Base-by-base conservation (phyloP, 1,140 invertebrate species). In the Hydropsyche tenuis region DNA sequence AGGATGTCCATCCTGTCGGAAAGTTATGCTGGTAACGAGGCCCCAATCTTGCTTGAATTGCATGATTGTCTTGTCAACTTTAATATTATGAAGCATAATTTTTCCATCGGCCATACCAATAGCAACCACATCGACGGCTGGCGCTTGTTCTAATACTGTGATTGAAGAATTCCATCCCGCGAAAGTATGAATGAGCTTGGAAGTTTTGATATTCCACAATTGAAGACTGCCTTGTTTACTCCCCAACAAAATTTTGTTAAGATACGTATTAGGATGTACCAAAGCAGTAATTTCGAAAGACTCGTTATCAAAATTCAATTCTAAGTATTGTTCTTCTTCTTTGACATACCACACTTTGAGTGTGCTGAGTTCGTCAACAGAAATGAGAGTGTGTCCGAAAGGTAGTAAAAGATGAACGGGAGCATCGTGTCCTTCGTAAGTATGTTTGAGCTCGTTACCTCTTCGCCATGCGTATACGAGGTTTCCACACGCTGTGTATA, bases 171-270 rank as follows among this genome's bases (percentile, higher is more conserved):
- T 81, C 92, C 94, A 97, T 0, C 94, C 93, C 75, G 87, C 84
- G 80, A 98, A 96, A 0, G 89, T 89, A 80, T 93, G 92, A 62
- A 99, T 86, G 74, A 93, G 85, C 80, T 92, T 93, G 65, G 89
- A 87, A 77, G 89, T 90, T 69, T 91, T 91, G 3, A 99, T 84
- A 85, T 99, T 99, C 94, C 95, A 96, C 56, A 99, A 82, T 78
- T 98, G 94, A 72, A 99, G 76, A 43, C 86, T 81, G 0, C 97
- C 97, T 82, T 98, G 94, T 66, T 91, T 86, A 78, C 95, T 97
- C 12, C 93, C 97, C 60, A 99, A 82, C n/a, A 99, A 81, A 60
- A 99, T 89, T 86, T 99, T 99, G 81, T 99, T 98, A 1, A 96
- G 82, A 80, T 99, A 99, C 0, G 96, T 96, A 53, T 87, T 90